Evolutionary conservation across 2,888 invertebrate species (phyloP).

Genomic region (Odontocerum albicorne): DNA sequence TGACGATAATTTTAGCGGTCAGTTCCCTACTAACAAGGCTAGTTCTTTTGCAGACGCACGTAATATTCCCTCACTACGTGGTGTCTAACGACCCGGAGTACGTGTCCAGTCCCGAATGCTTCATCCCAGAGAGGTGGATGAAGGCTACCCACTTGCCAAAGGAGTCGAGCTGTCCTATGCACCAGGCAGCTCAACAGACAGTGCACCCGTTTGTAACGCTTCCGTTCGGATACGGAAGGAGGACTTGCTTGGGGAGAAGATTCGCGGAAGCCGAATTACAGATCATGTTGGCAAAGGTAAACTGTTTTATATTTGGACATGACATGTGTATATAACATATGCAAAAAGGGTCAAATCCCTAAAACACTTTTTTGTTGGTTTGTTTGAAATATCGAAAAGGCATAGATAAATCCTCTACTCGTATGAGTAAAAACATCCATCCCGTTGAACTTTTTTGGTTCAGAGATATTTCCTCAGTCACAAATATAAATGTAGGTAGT

Average conservation of each 20-base stretch:
- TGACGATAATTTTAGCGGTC: not conserved
- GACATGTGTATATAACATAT: no score
- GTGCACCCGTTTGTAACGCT: constrained; percentile 75
- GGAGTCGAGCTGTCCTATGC: constrained; percentile 21
- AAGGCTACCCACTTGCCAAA: constrained; percentile 43
- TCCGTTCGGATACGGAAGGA: constrained; percentile 75
- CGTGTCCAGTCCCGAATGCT: constrained; percentile 69
- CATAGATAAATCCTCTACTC: no score
- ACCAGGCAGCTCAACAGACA: constrained; percentile 10
- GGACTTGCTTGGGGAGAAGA: constrained; percentile 77
- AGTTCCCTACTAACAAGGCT: no score
- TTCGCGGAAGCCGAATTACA: constrained; percentile 82
- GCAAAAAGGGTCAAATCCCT: no score
- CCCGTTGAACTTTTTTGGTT: no score
- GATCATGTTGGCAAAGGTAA: constrained; percentile 71
- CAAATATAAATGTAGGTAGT: no score
- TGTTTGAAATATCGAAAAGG: no score
- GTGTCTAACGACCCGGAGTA: constrained; percentile 73
- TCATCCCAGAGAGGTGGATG: constrained; percentile 79
- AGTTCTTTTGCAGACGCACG: constrained; percentile 73
- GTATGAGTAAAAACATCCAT: no score
- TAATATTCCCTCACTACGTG: constrained; percentile 78
- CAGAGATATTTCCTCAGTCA: no score
- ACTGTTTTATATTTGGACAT: no score
- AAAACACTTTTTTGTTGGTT: no score